Evolutionary conservation across 2,888 invertebrate species (phyloP).

Genomic region (Aphidoletes aphidimyza): DNA sequence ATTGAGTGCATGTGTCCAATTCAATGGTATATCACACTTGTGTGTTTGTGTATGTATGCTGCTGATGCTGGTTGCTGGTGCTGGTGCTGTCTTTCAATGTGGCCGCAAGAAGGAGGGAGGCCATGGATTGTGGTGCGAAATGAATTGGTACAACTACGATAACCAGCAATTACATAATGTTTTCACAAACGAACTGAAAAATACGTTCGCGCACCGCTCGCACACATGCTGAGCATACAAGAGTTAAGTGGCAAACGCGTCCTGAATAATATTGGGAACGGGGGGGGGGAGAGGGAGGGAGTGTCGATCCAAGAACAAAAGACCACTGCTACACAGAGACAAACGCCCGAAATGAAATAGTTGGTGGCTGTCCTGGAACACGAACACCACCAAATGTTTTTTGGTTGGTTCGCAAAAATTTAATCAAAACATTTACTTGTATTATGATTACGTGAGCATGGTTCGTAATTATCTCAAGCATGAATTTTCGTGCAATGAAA

Average conservation of each 20-base stretch:
- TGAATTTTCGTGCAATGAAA: not conserved
- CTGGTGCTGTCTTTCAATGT: too few species aligned
- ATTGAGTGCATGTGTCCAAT: slow-evolving; percentile 26
- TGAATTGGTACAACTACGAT: slow-evolving; percentile 36
- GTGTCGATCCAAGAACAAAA: too few species aligned
- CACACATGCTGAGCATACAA: not conserved
- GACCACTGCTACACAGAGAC: too few species aligned
- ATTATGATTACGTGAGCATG: slow-evolving; percentile 53
- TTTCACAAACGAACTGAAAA: slow-evolving; percentile 40
- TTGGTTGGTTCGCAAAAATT: not conserved
- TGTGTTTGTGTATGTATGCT: not conserved
- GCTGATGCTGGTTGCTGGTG: too few species aligned
- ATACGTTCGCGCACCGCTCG: not conserved
- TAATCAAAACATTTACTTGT: slow-evolving; percentile 53
- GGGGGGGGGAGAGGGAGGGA: too few species aligned
- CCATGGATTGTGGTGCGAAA: slow-evolving; percentile 31
- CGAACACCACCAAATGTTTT: too few species aligned
- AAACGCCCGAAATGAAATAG: too few species aligned
- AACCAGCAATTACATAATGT: slow-evolving; percentile 51
- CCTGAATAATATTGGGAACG: not conserved
- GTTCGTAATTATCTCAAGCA: slow-evolving; percentile 33
- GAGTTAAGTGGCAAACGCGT: slow-evolving; percentile 29
- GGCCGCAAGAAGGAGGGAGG: too few species aligned
- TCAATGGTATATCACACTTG: not conserved
- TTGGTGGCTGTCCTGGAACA: too few species aligned